phyloP scores from a whole-genome alignment of 2,888 invertebrate genomes.

The Thera britannica region DNA sequence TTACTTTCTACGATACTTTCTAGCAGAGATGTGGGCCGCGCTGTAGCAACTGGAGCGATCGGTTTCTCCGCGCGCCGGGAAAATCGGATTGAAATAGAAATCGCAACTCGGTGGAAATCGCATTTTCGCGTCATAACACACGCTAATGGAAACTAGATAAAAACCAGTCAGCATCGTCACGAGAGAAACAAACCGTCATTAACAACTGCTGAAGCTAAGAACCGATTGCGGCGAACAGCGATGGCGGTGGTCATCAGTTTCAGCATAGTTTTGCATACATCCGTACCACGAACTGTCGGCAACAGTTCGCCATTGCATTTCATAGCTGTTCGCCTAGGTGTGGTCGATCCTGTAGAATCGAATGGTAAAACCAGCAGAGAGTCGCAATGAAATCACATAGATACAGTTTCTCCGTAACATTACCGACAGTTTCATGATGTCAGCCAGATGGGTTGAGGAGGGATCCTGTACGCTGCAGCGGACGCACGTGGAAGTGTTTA shows the following conservation, averaged over 20 bases:
- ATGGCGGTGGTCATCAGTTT: no score
- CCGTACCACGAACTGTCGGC: no score
- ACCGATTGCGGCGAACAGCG: no score
- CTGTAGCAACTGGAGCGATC: slow-evolving; percentile 81
- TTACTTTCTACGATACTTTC: slow-evolving; percentile 85
- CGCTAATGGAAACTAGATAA: slow-evolving; percentile 65
- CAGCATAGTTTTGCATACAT: no score
- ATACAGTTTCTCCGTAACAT: slow-evolving; percentile 41
- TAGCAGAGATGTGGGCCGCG: slow-evolving; percentile 83
- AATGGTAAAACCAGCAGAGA: slow-evolving; percentile 5
- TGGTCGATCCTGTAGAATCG: neutral
- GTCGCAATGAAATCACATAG: slow-evolving; percentile 28
- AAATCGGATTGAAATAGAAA: slow-evolving; percentile 85
- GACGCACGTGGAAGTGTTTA: slow-evolving; percentile 78
- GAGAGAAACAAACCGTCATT: slow-evolving; percentile 4
- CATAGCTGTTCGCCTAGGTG: no score
- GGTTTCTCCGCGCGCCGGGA: slow-evolving; percentile 82
- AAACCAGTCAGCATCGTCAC: slow-evolving; percentile 19
- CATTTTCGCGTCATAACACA: slow-evolving; percentile 75
- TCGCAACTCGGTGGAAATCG: slow-evolving; percentile 77
- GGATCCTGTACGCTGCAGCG: slow-evolving; percentile 55
- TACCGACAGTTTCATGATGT: slow-evolving; percentile 39
- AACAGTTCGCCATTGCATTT: no score
- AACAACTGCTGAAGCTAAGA: no score
- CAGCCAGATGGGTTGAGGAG: slow-evolving; percentile 38